phyloP scores from a whole-genome alignment of 1,140 invertebrate species.

The Eriosoma lanigerum region DNA sequence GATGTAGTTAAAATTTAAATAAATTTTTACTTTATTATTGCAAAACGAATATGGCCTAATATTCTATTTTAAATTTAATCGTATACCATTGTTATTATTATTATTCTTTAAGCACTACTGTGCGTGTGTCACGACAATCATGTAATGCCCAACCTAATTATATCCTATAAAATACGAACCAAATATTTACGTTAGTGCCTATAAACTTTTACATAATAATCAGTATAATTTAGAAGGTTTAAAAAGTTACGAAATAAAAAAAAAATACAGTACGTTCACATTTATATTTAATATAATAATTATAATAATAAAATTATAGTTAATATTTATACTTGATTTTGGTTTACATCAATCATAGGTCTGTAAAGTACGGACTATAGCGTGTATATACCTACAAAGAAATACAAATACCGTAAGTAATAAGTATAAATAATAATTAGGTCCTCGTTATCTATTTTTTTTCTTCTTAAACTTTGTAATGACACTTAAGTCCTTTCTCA shows the following conservation, averaged over 20 bases:
- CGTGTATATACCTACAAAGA: no score
- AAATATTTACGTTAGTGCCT: not conserved
- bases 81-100: not conserved
- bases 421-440: conserved; percentile 38
- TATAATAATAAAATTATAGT: no score
- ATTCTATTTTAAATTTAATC: not conserved
- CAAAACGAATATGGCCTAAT: no score
- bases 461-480: conserved; percentile 27
- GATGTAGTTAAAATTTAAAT: no score
- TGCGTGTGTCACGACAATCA: not conserved
- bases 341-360: not conserved
- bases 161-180: not conserved
- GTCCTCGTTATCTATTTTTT: conserved; percentile 39
- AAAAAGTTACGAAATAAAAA: not conserved
- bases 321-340: no score
- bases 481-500: conserved; percentile 39
- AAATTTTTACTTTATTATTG: no score
- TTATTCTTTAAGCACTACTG: not conserved
- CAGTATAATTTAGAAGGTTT: not conserved
- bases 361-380: no score
- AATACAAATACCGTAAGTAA: conserved; percentile 9
- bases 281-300: no score
- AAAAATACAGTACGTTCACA: not conserved
- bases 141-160: not conserved
- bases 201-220: not conserved